A percentile compares a stretch with the other conserved stretches of the same genome.
phyloP scores from a whole-genome alignment of 1,140 invertebrate species.

The Caenorhabditis latens region DNA sequence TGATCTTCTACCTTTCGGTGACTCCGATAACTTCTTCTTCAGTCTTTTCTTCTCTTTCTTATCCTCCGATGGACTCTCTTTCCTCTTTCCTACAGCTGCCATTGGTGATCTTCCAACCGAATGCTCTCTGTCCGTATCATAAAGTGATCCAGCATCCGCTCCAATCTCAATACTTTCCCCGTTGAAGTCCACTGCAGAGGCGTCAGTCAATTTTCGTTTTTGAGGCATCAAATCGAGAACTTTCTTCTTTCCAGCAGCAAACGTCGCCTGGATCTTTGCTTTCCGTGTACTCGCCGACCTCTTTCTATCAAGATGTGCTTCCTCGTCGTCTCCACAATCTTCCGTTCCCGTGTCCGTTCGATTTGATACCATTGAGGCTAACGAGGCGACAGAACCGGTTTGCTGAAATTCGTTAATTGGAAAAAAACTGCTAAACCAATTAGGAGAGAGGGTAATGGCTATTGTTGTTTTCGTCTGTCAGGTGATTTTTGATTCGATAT shows the following conservation, averaged over 20 bases:
- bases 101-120: constrained; percentile 4
- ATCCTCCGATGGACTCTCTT: constrained; percentile 62
- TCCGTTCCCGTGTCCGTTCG: constrained; percentile 56
- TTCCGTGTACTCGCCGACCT: constrained; percentile 23
- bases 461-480: background rate
- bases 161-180: constrained; percentile 56
- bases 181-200: background rate
- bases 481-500: background rate
- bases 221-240: constrained; percentile 59
- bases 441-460: background rate
- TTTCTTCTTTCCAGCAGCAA: constrained; percentile 63
- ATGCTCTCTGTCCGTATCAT: background rate
- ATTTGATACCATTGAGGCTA: constrained; percentile 24
- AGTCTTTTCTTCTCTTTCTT: constrained; percentile 60
- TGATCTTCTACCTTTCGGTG: constrained; percentile 7
- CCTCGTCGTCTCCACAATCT: constrained; percentile 47
- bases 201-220: constrained; percentile 22
- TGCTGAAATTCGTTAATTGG: constrained; percentile 26
- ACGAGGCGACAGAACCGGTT: constrained; percentile 58
- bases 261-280: constrained; percentile 38
- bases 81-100: constrained; percentile 22
- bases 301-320: constrained; percentile 28
- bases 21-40: constrained; percentile 62
- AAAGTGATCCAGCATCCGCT: constrained; percentile 54
- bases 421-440: no score